A percentile compares a stretch with the other conserved stretches of the same genome.
Evolutionary conservation across 35 echinoderm and acorn worm genomes (phyloP).

Genomic region (Lytechinus pictus): DNA sequence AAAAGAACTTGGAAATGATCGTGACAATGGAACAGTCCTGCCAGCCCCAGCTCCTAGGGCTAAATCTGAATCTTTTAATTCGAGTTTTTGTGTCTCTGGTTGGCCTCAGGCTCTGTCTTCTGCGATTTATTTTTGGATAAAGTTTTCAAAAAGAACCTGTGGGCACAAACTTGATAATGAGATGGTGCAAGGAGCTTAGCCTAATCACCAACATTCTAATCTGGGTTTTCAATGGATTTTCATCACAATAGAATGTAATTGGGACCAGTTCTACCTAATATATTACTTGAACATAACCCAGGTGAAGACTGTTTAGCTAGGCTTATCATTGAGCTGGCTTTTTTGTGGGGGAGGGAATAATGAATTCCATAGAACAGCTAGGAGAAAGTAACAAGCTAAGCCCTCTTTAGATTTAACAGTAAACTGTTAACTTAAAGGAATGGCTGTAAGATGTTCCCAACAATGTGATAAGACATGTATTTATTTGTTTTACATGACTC

Average conservation of each 20-base stretch:
- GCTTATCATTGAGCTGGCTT: no score
- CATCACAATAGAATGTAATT: not conserved
- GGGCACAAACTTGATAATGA: not conserved
- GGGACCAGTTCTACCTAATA: not conserved
- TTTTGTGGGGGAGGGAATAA: no score
- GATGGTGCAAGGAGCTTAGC: not conserved
- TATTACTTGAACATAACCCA: not conserved
- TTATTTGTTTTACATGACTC: not conserved
- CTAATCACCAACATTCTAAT: not conserved
- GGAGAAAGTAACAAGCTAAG: not conserved
- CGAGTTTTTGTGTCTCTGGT: no score
- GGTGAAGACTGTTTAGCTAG: not conserved
- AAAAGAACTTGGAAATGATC: no score
- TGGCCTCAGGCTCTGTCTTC: no score
- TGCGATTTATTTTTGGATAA: not conserved
- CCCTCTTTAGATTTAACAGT: not conserved
- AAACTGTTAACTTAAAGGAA: not conserved
- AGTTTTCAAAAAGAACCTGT: not conserved
- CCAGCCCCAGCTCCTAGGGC: no score
- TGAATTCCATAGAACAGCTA: not conserved
- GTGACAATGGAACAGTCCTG: no score
- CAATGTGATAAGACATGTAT: not conserved
- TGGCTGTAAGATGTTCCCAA: not conserved
- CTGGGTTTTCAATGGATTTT: not conserved
- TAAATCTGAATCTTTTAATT: no score